Evolutionary conservation across 1,140 invertebrate species (phyloP).

Genomic region (Samia ricini): DNA sequence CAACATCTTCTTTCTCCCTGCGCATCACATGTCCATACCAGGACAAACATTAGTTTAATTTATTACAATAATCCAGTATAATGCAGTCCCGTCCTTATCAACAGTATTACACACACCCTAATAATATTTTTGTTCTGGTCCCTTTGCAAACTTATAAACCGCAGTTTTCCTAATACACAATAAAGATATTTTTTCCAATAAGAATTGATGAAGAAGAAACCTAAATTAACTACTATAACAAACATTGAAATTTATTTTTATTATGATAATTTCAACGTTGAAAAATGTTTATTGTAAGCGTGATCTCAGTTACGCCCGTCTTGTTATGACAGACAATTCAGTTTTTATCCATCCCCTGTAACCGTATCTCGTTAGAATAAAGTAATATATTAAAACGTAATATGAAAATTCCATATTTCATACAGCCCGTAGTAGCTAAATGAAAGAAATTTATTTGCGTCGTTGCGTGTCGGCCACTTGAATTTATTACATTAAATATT

Average conservation of each 20-base stretch:
- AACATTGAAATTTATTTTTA: too few species aligned
- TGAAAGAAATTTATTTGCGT: constrained; percentile 1
- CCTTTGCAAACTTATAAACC: neutral
- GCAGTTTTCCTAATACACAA: neutral
- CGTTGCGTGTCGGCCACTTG: neutral
- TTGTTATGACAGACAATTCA: neutral
- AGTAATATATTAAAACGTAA: constrained; percentile 9
- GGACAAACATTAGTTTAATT: neutral
- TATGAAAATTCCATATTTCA: constrained; percentile 3
- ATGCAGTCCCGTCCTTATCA: neutral
- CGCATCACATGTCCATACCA: neutral
- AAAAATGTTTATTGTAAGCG: neutral
- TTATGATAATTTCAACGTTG: neutral
- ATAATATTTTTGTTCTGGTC: constrained; percentile 1
- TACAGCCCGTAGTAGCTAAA: constrained; percentile 3
- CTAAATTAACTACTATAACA: too few species aligned
- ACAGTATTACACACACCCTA: constrained; percentile 1
- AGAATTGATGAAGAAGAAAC: too few species aligned
- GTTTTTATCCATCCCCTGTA: neutral
- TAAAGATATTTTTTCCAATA: too few species aligned
- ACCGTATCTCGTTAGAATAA: neutral
- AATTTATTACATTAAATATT: constrained; percentile 14
- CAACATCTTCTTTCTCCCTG: too few species aligned
- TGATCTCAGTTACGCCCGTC: neutral
- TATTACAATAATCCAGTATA: neutral